Percentiles rank a stretch among this genome's conserved stretches.
Conservation (phyloP, 1,140 invertebrate genomes). For the Brachionus rotundiformis region DNA sequence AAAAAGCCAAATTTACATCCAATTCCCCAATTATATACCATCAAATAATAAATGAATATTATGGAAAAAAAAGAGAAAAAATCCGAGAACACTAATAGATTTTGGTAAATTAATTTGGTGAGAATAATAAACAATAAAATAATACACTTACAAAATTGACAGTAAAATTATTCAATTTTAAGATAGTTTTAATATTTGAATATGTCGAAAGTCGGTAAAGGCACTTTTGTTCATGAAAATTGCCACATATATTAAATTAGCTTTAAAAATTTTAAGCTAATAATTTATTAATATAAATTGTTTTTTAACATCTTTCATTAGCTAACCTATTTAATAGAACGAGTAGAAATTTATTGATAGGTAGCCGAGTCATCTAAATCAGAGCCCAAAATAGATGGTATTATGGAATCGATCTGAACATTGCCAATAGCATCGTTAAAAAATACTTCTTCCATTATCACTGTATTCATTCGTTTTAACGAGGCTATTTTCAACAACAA, state of each 20-base stretch:
- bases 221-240: slow-evolving; percentile 14
- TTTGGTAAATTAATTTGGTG: background rate
- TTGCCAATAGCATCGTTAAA: slow-evolving; percentile 47
- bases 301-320: slow-evolving; percentile 2
- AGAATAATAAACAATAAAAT: background rate
- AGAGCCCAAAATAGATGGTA: slow-evolving; percentile 49
- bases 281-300: background rate
- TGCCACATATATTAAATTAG: background rate
- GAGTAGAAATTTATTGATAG: background rate
- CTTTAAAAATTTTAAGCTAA: background rate
- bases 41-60: background rate
- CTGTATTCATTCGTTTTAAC: slow-evolving; percentile 25
- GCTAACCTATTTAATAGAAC: background rate
- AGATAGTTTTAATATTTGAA: background rate
- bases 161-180: background rate
- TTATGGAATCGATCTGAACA: slow-evolving; percentile 50
- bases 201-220: slow-evolving; percentile 3
- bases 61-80: background rate
- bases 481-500: slow-evolving; percentile 34
- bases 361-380: background rate
- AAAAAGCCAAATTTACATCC: slow-evolving; percentile 11
- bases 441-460: slow-evolving; percentile 51
- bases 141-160: slow-evolving; percentile 27
- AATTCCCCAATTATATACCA: background rate
- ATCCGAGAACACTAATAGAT: slow-evolving; percentile 23